Base-by-base conservation (phyloP, 92 coral and sea anemone genomes). In the Bergia puertoricense region DNA sequence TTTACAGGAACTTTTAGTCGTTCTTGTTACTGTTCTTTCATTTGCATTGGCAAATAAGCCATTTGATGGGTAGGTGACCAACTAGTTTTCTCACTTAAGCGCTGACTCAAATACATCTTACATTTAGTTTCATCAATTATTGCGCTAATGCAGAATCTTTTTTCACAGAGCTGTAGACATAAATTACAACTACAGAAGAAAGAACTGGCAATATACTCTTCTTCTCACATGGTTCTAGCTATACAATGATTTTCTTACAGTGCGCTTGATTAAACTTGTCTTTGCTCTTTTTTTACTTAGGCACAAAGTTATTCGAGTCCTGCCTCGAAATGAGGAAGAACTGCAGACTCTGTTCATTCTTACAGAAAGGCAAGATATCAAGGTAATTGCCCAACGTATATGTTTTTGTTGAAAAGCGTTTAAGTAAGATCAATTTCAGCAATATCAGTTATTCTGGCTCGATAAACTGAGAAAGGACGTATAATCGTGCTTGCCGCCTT, bases 231-330 rank as follows among this genome's bases (percentile, higher is more conserved):
- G 30, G 30, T 30, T 30, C 30, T 30, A 30, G 30, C 30, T 30
- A 30, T 30, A 18, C n/a, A 74, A 37, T 1, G 1, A 39, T 74
- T 38, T 38, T 74, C 45, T n/a, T 22, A 6, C 20, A 6, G 10
- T 10, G 38, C 77, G 11, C 1, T 13, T 30, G 15, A 37, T 74
- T 2, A 37, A 74, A 36, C 0, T 38, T 74, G 77, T 11, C 1
- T 8, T 74, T 39, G 16, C 13, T 8, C 7, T 76, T 76, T 7
- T n/a, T 16, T 76, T 72, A 1, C 37, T 37, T 2, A 76, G 80
- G 23, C 80, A 76, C 46, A 76, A 76, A 76, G 80, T 76, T 22
- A 76, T 76, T 3, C 80, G 80, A 40, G 23, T 76, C 1, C 3
- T 42, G 30, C 80, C 80, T 23, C 80, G 42, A 42, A 45, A 76